phyloP scores from a whole-genome alignment of 2,113 vertebrate species.

The Apeltes quadracus region DNA sequence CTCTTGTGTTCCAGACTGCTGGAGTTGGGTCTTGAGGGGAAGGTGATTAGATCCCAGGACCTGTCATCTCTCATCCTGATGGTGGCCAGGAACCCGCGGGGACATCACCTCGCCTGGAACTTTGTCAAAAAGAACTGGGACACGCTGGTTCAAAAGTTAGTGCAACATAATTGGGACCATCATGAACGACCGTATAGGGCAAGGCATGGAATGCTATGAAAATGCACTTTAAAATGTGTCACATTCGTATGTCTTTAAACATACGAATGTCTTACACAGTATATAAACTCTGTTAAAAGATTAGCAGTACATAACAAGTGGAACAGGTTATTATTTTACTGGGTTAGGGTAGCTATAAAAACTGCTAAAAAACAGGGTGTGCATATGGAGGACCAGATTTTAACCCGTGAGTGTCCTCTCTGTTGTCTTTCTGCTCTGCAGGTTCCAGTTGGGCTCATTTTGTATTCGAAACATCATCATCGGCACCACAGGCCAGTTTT shows the following conservation, averaged over 20 bases:
- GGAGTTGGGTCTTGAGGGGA: constrained; percentile 77
- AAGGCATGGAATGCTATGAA: not conserved
- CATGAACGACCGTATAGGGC: not conserved
- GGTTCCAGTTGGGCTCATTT: constrained; percentile 81
- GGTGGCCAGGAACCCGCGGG: constrained; percentile 77
- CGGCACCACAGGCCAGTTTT: constrained; percentile 79
- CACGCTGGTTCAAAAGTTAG: constrained; percentile 78
- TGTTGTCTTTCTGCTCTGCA: constrained; percentile 55
- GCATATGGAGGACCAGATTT: not conserved
- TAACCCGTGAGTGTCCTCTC: not conserved
- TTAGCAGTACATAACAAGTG: too few species aligned
- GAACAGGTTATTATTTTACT: not conserved
- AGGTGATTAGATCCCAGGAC: constrained; percentile 78
- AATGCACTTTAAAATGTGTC: not conserved
- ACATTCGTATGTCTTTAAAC: not conserved
- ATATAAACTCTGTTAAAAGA: not conserved
- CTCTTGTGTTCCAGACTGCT: constrained; percentile 69
- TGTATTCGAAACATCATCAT: constrained; percentile 77
- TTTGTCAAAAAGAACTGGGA: constrained; percentile 83
- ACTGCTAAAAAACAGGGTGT: not conserved
- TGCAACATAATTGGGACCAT: constrained; percentile 11
- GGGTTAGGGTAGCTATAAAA: not conserved
- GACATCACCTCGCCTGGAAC: constrained; percentile 79
- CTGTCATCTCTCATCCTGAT: constrained; percentile 69
- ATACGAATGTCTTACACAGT: not conserved